Evolutionary conservation across 2,797 vertebrate species (phyloP).

Genomic region (Ctenochaetus hawaiiensis): DNA sequence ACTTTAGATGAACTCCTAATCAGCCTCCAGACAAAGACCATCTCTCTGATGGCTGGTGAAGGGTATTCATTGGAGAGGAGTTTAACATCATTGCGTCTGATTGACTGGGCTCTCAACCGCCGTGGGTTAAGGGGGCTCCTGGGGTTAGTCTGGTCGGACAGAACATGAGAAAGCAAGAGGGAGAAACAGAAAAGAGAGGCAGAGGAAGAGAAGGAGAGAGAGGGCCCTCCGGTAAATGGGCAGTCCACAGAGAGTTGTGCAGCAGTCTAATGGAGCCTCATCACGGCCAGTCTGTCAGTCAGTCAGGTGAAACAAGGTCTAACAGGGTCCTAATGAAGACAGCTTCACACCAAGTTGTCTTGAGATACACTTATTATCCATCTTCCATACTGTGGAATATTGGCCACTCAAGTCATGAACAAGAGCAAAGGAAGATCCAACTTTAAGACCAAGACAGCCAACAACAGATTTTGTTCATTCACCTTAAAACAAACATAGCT

Average conservation of each 20-base stretch:
- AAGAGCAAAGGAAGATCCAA: conserved; percentile 63
- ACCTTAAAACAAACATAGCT: conserved; percentile 34
- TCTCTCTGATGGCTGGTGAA: conserved; percentile 68
- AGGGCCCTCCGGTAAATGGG: conserved; percentile 70
- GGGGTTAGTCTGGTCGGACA: conserved; percentile 80
- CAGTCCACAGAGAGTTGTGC: conserved; percentile 71
- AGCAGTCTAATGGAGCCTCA: conserved; percentile 80
- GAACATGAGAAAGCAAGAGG: conserved; percentile 58
- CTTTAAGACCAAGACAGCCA: conserved; percentile 43
- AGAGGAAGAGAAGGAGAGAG: conserved; percentile 39
- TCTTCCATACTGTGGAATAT: conserved; percentile 54
- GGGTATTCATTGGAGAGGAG: conserved; percentile 77
- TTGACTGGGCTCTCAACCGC: conserved; percentile 77
- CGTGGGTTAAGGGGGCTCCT: conserved; percentile 82
- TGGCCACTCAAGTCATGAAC: conserved; percentile 67
- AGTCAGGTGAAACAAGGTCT: conserved; percentile 79
- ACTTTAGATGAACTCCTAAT: conserved; percentile 66
- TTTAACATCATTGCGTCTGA: conserved; percentile 83
- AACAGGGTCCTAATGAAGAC: conserved; percentile 82
- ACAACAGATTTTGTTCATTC: conserved; percentile 39
- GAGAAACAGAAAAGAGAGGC: conserved; percentile 44
- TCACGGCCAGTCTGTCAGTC: conserved; percentile 79
- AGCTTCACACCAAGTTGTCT: conserved; percentile 73
- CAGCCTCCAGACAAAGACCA: conserved; percentile 57
- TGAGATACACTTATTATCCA: conserved; percentile 67